A percentile compares a stretch with the other conserved stretches of the same genome.
Conservation (phyloP, 2,888 invertebrate genomes). For the Zygogramma bicolorata region DNA sequence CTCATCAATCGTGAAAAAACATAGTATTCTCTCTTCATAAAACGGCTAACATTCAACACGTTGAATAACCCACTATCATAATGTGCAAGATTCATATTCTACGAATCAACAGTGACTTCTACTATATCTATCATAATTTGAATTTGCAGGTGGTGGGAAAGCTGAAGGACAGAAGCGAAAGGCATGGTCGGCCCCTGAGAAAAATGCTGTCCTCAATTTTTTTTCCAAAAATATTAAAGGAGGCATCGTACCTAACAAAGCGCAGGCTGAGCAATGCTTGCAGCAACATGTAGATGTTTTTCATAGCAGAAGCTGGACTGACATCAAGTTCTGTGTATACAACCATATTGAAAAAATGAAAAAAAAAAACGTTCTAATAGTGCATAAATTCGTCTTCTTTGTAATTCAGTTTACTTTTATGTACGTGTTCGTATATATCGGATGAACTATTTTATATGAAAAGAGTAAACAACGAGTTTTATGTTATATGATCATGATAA, state of each 20-base stretch:
- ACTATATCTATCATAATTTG: neutral
- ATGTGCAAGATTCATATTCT: too few species aligned
- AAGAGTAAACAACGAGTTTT: too few species aligned
- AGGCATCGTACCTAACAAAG: neutral
- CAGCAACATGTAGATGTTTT: neutral
- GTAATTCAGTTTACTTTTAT: too few species aligned
- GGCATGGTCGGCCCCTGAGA: neutral
- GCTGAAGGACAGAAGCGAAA: neutral
- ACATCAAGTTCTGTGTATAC: neutral
- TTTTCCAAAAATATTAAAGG: neutral
- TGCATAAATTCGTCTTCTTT: too few species aligned
- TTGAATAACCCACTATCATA: too few species aligned
- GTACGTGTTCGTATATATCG: too few species aligned
- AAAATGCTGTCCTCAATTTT: neutral
- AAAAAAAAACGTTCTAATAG: too few species aligned
- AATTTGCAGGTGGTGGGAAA: neutral
- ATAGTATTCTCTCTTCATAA: too few species aligned
- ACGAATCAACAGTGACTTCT: neutral
- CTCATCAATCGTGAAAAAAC: too few species aligned
- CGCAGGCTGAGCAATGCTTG: neutral
- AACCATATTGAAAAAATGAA: neutral
- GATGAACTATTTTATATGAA: too few species aligned
- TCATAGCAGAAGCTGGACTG: neutral
- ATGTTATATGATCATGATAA: too few species aligned
- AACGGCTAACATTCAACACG: too few species aligned